Evolutionary conservation across 2,888 invertebrate species (phyloP).

Genomic region (Limnephilus lunatus): DNA sequence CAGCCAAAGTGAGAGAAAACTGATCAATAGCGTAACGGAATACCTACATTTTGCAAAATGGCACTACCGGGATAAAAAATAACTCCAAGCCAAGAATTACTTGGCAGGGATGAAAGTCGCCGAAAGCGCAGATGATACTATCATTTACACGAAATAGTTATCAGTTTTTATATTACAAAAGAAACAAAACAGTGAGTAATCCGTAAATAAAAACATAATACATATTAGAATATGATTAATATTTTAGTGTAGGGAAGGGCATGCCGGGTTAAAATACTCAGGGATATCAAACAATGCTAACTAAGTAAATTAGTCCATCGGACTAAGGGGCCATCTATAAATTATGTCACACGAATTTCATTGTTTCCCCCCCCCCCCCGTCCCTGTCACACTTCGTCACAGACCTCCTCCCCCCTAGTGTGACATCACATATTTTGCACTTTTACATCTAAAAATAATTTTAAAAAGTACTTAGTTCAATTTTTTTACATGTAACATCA

Average conservation of each 20-base stretch:
- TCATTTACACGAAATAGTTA: background rate
- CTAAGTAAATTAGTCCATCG: background rate
- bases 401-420: too few species aligned
- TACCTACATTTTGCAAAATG: background rate
- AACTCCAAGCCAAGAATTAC: conserved; percentile 2
- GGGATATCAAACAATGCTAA: background rate
- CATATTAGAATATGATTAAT: too few species aligned
- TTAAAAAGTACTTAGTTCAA: too few species aligned
- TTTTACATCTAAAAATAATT: too few species aligned
- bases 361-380: too few species aligned
- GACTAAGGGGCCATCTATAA: too few species aligned
- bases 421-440: too few species aligned
- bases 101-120: background rate
- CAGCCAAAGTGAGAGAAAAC: background rate
- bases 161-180: background rate
- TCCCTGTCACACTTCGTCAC: too few species aligned
- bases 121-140: background rate
- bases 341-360: too few species aligned
- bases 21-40: conserved; percentile 15
- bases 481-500: too few species aligned
- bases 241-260: too few species aligned
- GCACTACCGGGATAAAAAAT: background rate
- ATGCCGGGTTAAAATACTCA: background rate
- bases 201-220: background rate
- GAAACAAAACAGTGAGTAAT: background rate